A percentile compares a stretch with the other conserved stretches of the same genome.
Conservation (phyloP, 23 tunicate genomes). For the Styela plicata region DNA sequence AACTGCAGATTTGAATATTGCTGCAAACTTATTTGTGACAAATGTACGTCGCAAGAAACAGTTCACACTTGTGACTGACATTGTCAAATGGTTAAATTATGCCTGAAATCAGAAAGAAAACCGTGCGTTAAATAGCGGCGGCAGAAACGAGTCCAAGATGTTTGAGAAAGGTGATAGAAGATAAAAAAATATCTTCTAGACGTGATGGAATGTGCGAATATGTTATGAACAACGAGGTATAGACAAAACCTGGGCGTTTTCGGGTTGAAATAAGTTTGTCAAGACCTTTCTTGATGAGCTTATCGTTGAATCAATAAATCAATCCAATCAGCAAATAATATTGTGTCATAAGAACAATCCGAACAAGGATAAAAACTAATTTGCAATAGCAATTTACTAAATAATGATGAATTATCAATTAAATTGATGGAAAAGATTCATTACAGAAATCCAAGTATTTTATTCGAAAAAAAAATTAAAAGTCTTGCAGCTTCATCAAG, state of each 20-base stretch:
- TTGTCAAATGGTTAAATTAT: not conserved
- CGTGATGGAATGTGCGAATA: not conserved
- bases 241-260: not conserved
- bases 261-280: not conserved
- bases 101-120: not conserved
- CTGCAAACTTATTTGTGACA: conserved; percentile 34
- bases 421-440: too few species aligned
- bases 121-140: not conserved
- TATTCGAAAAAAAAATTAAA: too few species aligned
- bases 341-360: too few species aligned
- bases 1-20: conserved; percentile 41
- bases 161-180: not conserved
- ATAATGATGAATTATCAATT: too few species aligned
- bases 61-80: conserved; percentile 37
- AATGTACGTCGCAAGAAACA: conserved; percentile 26
- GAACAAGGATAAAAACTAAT: too few species aligned
- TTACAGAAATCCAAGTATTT: too few species aligned
- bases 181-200: not conserved
- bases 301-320: too few species aligned
- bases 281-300: too few species aligned
- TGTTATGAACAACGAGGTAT: not conserved
- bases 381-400: too few species aligned
- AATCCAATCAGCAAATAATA: too few species aligned
- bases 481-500: too few species aligned
- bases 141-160: not conserved